Evolutionary conservation across 2,113 vertebrate genomes (phyloP).

Genomic region (Bungarus multicinctus): DNA sequence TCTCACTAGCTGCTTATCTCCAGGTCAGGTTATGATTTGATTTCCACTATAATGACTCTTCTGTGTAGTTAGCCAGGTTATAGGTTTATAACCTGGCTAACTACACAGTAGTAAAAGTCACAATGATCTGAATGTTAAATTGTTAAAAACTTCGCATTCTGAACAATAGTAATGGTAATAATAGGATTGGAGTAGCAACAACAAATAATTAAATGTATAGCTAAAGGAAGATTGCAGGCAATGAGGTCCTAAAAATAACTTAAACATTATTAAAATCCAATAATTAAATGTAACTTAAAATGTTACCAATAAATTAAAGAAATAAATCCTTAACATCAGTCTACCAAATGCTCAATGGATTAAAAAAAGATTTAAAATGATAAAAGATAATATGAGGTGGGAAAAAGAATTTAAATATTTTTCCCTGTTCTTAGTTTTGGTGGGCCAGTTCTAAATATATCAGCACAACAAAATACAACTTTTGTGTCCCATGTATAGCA

Average conservation of each 20-base stretch:
- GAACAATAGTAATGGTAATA: not conserved
- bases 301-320: not conserved
- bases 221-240: not conserved
- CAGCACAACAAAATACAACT: not conserved
- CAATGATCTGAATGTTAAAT: not conserved
- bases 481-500: not conserved
- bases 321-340: not conserved
- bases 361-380: not conserved
- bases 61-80: not conserved
- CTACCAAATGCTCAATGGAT: not conserved
- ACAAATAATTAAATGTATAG: not conserved
- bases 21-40: not conserved
- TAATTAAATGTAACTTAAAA: not conserved
- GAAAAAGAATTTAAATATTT: too few species aligned
- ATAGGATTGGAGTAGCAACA: not conserved
- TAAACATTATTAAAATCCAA: not conserved
- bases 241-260: not conserved
- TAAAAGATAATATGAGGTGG: not conserved
- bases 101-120: too few species aligned
- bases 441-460: not conserved
- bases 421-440: too few species aligned
- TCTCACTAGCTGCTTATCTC: not conserved
- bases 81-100: too few species aligned
- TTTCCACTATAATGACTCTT: not conserved
- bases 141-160: not conserved